A percentile compares a stretch with the other conserved stretches of the same genome.
Conservation (phyloP, 2,888 invertebrate species). For the Leptarthrus brevirostris region DNA sequence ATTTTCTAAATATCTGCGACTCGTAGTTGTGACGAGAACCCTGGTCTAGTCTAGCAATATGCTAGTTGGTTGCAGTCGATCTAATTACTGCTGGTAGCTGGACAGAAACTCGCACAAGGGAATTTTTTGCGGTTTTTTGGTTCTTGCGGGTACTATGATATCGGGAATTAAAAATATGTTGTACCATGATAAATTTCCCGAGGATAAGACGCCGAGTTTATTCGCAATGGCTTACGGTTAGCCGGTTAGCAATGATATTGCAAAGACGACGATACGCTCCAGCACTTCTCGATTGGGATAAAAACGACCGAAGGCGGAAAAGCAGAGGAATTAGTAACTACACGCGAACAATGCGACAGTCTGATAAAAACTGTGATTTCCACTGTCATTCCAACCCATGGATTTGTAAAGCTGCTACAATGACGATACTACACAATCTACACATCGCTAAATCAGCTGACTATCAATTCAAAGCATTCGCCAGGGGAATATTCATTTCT, state of each 20-base stretch:
- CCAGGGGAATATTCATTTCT: not conserved
- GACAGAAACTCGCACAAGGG: constrained; percentile 11
- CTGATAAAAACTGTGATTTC: constrained; percentile 47
- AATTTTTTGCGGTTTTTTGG: constrained; percentile 18
- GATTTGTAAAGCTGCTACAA: not conserved
- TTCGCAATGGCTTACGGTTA: too few species aligned
- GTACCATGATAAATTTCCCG: not conserved
- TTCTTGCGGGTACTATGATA: not conserved
- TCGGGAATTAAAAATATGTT: not conserved
- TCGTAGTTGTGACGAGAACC: not conserved
- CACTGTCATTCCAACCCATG: constrained; percentile 16
- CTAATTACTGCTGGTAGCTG: constrained; percentile 33
- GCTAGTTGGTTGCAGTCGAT: not conserved
- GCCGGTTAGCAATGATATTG: too few species aligned
- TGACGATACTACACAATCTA: not conserved
- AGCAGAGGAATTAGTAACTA: not conserved
- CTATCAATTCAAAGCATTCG: not conserved
- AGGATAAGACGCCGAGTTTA: not conserved
- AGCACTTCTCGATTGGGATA: not conserved
- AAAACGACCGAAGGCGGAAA: not conserved
- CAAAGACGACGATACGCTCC: not conserved
- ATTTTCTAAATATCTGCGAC: constrained; percentile 3
- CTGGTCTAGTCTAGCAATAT: not conserved
- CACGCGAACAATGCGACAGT: constrained; percentile 42
- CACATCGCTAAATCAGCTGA: constrained; percentile 38